A percentile compares a stretch with the other conserved stretches of the same genome.
These are phyloP conservation scores for Calephelis perditalis DNA, from an alignment of 2,888 invertebrate species.

Conservation along the genomic window DNA sequence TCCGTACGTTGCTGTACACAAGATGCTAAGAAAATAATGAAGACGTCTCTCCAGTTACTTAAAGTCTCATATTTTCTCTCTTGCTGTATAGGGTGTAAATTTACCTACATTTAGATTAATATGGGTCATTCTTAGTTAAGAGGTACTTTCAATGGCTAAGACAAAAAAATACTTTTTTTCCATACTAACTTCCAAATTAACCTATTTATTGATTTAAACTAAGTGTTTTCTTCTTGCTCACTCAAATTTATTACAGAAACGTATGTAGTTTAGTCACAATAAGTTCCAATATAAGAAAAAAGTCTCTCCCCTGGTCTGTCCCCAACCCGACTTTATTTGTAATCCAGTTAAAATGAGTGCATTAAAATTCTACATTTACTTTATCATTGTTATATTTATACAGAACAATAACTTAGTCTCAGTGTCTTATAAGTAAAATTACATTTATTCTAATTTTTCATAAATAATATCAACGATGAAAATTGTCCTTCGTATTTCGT, in stretches of 20 bases:
- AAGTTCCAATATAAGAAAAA: constrained; percentile 18
- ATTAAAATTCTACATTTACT: constrained; percentile 9
- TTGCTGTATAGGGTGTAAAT: no score
- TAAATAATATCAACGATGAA: constrained; percentile 21
- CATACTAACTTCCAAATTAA: constrained; percentile 12
- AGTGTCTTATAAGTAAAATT: constrained; percentile 14
- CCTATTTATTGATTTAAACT: constrained; percentile 9
- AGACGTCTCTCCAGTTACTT: no score
- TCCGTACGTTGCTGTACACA: no score
- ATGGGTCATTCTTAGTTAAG: constrained; percentile 12
- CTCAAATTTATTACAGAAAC: constrained; percentile 15
- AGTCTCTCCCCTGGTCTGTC: constrained; percentile 27
- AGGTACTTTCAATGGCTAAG: constrained; percentile 14
- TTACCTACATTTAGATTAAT: no score
- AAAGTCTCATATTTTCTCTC: no score
- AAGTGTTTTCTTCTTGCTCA: constrained; percentile 12
- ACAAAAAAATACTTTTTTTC: constrained; percentile 13
- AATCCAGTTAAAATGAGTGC: constrained; percentile 26
- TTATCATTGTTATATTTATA: constrained; percentile 4
- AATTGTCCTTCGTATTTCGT: constrained; percentile 24
- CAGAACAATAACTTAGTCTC: constrained; percentile 8
- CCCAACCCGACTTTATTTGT: constrained; percentile 28
- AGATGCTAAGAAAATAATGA: no score
- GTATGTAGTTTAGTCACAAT: constrained; percentile 18
- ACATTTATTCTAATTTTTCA: constrained; percentile 16